Base-by-base conservation (phyloP, 1,140 invertebrate genomes). In the Halesus radiatus region DNA sequence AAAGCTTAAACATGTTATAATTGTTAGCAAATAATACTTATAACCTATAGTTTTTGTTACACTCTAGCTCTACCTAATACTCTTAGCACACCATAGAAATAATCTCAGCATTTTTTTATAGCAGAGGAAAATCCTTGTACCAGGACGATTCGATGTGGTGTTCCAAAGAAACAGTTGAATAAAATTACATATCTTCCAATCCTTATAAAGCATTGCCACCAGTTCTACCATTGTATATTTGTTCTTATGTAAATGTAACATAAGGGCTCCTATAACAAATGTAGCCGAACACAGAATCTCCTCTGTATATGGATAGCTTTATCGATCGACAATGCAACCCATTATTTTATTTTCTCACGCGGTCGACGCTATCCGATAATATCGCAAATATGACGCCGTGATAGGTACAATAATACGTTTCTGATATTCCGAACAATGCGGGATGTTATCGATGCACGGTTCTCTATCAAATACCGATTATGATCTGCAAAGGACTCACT, bases 321-420 rank as follows among this genome's bases (percentile, higher is more conserved):
- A 75, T 75, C 73, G 73, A 18, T 37, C 29, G 54, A n/a, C 26
- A 58, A 75, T 13, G 26, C 10, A 29, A 18, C 10, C 73, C 73
- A 75, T 75, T 75, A 75, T 75, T 75, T 75, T 45, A 58, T 75
- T 75, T 58, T 75, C 73, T 32, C 73, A 75, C 73, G 73, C 73
- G 53, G 53, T 75, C 72, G 4, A 56, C 58, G 52, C 58, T 32
- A 23, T 58, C 29, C 16, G 73, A 75, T 75, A 26, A 75, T 58
- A 75, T 75, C 73, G 22, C 23, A 20, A 60, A 75, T 75, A 75
- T 60, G 73, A 75, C 53, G 13, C 68, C 45, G 18, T 1, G 64
- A 32, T 50, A 32, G 16, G 18, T 68, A 32, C 64, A 32, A 68
- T 68, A 68, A 23, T 72, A 26, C 68, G 37, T 13, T 13, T 45